phyloP scores from a whole-genome alignment of 1,140 invertebrate species.

The Camponotus vicinus region DNA sequence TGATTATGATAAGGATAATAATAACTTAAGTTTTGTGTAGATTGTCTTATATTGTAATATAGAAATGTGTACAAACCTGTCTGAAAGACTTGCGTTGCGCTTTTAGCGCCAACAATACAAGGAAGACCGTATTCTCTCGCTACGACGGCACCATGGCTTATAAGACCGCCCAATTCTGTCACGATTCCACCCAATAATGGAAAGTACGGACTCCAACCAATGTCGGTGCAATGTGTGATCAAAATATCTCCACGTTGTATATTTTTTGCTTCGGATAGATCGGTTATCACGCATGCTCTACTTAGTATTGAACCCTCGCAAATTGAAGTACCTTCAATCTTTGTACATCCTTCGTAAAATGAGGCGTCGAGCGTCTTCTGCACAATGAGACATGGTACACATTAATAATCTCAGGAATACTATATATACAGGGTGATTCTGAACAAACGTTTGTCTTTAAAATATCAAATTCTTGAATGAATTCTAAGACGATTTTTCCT shows the following conservation, averaged over 20 bases:
- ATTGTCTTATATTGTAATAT: neutral
- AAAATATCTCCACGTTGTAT: slow-evolving; percentile 90
- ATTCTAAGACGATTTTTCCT: too few species aligned
- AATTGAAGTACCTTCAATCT: slow-evolving; percentile 90
- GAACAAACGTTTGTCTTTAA: too few species aligned
- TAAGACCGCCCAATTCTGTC: slow-evolving; percentile 94
- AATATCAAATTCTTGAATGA: too few species aligned
- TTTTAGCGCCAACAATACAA: slow-evolving; percentile 91
- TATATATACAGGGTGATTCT: neutral
- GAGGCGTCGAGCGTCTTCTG: slow-evolving; percentile 13
- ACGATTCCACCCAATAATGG: slow-evolving; percentile 93
- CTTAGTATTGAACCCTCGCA: slow-evolving; percentile 87
- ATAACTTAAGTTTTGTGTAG: neutral
- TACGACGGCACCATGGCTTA: slow-evolving; percentile 96
- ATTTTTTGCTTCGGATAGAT: slow-evolving; percentile 84
- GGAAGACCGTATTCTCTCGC: slow-evolving; percentile 95
- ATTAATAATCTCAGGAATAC: neutral
- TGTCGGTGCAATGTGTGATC: slow-evolving; percentile 93
- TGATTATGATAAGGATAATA: neutral
- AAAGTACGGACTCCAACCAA: slow-evolving; percentile 96
- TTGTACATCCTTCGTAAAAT: neutral
- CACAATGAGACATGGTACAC: neutral
- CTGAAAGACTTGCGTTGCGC: slow-evolving; percentile 90
- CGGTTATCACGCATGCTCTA: slow-evolving; percentile 90
- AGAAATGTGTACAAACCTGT: slow-evolving; percentile 86